phyloP scores from a whole-genome alignment of 37 sponge, comb jelly and placozoan species.

The Tethya wilhelma region DNA sequence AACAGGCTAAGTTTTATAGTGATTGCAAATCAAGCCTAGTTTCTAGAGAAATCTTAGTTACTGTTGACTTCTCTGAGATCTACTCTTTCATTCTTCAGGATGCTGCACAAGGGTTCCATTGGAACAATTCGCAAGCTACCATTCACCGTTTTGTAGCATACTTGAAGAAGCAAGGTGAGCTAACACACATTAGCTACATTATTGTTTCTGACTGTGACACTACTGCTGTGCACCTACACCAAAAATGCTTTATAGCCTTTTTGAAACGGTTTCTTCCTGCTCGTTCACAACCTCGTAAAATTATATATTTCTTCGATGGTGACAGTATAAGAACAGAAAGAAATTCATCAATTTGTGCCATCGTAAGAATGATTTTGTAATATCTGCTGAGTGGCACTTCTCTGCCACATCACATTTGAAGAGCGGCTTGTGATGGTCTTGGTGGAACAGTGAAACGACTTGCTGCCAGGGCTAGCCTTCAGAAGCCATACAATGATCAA shows the following conservation, averaged over 20 bases:
- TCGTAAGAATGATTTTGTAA: conserved; percentile 25
- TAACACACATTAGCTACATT: conserved; percentile 31
- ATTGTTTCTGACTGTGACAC: conserved; percentile 58
- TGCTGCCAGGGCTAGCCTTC: too few relatives aligned
- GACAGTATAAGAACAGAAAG: conserved; percentile 16
- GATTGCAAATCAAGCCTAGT: conserved; percentile 11
- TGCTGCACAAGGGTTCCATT: conserved; percentile 64
- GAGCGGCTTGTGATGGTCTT: too few relatives aligned
- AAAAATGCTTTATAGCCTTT: conserved; percentile 20
- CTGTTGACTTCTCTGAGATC: conserved; percentile 56
- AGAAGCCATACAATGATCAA: conserved; percentile 4
- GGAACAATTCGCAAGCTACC: conserved; percentile 71
- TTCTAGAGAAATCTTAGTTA: conserved; percentile 25
- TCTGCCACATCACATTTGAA: conserved; percentile 31
- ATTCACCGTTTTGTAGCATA: conserved; percentile 62
- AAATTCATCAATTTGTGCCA: conserved; percentile 11
- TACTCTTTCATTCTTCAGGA: conserved; percentile 67
- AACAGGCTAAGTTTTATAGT: conserved; percentile 35
- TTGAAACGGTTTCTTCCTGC: not conserved
- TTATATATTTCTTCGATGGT: conserved; percentile 28
- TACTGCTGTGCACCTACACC: conserved; percentile 36
- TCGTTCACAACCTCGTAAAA: conserved; percentile 23
- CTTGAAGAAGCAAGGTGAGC: conserved; percentile 13
- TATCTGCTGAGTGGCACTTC: conserved; percentile 34
- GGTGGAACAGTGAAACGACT: too few relatives aligned